Percentiles rank a stretch among this genome's conserved stretches.
Conservation (phyloP, 1,140 invertebrate genomes). For the Zelostemma sp. region DNA sequence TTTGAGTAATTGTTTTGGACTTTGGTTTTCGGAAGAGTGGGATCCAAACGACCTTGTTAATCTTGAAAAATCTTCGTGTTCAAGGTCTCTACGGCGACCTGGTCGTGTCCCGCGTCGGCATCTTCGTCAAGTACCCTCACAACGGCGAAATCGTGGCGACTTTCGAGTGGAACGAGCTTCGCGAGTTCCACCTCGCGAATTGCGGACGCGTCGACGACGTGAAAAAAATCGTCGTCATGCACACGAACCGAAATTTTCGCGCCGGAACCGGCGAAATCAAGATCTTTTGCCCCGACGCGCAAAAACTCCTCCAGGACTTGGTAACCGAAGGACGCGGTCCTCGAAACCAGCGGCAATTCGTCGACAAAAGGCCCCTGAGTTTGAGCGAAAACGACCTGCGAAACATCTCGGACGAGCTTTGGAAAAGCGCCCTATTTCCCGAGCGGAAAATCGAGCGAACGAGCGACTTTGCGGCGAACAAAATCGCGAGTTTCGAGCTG, state of each 20-base stretch:
- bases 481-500: not conserved
- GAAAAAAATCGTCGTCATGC: conserved; percentile 70
- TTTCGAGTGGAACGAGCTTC: conserved; percentile 71
- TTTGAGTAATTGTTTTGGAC: too few species aligned
- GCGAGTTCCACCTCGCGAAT: conserved; percentile 69
- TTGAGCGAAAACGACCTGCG: conserved; percentile 70
- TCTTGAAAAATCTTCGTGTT: conserved; percentile 4
- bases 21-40: too few species aligned
- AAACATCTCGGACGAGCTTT: conserved; percentile 42
- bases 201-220: conserved; percentile 68
- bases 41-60: not conserved
- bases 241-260: conserved; percentile 70
- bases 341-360: conserved; percentile 38
- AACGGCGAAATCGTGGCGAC: conserved; percentile 64
- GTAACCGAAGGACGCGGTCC: conserved; percentile 66
- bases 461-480: too few species aligned
- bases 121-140: conserved; percentile 69
- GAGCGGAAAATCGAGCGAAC: too few species aligned
- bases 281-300: conserved; percentile 69
- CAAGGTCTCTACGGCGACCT: conserved; percentile 70
- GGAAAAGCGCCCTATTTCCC: conserved; percentile 5
- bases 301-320: conserved; percentile 63
- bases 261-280: conserved; percentile 69
- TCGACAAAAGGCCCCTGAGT: conserved; percentile 62
- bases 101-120: conserved; percentile 62